Evolutionary conservation across 2,888 invertebrate species (phyloP), one percentile per base, ranked within the genome.

Genomic region (Leptinotarsa rubiginosa): DNA sequence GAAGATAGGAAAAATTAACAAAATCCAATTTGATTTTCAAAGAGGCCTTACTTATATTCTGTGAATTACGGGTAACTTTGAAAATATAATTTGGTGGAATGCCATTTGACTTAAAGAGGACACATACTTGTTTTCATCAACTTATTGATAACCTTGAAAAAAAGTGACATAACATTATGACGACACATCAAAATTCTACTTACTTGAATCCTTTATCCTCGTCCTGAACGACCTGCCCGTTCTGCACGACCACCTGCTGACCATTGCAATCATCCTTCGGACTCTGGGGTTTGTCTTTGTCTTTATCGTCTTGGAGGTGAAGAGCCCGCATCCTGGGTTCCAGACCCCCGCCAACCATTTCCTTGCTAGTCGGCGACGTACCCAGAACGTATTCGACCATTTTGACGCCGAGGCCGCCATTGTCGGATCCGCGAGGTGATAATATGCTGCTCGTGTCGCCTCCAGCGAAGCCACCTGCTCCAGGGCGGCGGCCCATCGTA

Each of bases 351-450:
- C 88, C 74, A 69, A 82, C 81, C 79, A 90, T 66, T 83, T 93
- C 94, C 87, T 94, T 93, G 83, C 91, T 91, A 81, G 96, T 97
- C 25, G 97, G 96, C 78, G 96, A 96, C 79, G 95, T 96, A 80
- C 97, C 96, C 83, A 99, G 91, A 75, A 99, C 98, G 88, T 98
- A 98, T 89, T 99, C 98, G 71, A 98, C 98, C 97, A 98, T 98
- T 91, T 98, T 98, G 82, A 97, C 96, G 81, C 97, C 97, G 81
- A 98, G 92, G 64, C 97, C 97, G 77, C 96, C 96, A 22, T 97
- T 96, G 87, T 97, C 96, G 83, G 90, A 90, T 59, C 88, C 87
- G 78, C 96, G 91, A 65, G 96, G 96, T 65, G 95, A 95, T 81
- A 92, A 90, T 83, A 93, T 90, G 87, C 89, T 89, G 86, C 89